A percentile compares a stretch with the other conserved stretches of the same genome.
Evolutionary conservation across 2,113 vertebrate species (phyloP).

Genomic region (Petrocephalus zakoni): DNA sequence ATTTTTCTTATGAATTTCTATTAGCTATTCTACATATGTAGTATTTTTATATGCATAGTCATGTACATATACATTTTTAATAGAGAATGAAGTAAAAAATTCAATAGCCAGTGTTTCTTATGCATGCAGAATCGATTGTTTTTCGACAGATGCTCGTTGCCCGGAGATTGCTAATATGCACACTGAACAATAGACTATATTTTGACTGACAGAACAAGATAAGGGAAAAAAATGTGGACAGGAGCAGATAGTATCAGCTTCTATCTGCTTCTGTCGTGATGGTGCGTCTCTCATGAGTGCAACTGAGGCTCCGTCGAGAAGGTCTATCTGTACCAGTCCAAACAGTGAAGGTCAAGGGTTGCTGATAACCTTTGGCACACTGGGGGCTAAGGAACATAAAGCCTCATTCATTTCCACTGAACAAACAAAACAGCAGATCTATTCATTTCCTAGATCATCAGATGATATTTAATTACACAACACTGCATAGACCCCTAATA

Average conservation of each 20-base stretch:
- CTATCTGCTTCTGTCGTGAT: not conserved
- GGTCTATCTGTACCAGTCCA: not conserved
- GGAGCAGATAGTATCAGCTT: not conserved
- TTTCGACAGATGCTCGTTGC: not conserved
- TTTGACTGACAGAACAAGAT: conserved; percentile 11
- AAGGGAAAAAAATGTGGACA: not conserved
- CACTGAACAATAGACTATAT: not conserved
- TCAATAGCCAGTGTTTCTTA: not conserved
- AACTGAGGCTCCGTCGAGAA: not conserved
- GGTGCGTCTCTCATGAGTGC: not conserved
- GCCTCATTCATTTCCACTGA: not conserved
- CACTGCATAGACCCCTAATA: no score
- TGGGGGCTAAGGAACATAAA: not conserved
- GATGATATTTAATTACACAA: not conserved
- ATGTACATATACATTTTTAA: not conserved
- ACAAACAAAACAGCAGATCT: not conserved
- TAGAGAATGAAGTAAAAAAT: not conserved
- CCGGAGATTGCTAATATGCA: not conserved
- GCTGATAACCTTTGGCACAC: not conserved
- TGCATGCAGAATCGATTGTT: not conserved
- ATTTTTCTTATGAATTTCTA: not conserved
- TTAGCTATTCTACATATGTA: not conserved
- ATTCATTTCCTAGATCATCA: not conserved
- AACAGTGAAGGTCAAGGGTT: not conserved
- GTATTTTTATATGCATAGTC: not conserved